Percentiles rank a stretch among this genome's conserved stretches.
Evolutionary conservation across 2,797 vertebrate species (phyloP).

Genomic region (Zonotrichia albicollis): DNA sequence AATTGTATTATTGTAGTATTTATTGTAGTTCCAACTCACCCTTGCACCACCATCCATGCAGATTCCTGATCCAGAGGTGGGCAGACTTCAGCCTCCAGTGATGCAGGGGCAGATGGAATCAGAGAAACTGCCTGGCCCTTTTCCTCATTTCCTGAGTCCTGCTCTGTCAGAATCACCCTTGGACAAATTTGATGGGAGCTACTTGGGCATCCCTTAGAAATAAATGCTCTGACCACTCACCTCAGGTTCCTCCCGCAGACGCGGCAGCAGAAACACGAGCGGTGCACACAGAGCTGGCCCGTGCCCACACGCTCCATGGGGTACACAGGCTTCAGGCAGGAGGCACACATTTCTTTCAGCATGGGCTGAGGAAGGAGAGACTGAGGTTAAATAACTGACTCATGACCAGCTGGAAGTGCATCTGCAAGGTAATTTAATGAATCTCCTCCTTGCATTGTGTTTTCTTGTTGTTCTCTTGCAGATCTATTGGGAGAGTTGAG

Average conservation of each 20-base stretch:
- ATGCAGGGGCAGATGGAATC: background rate
- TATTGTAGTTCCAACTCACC: background rate
- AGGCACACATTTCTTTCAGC: slow-evolving; percentile 77
- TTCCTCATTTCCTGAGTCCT: background rate
- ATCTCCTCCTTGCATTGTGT: accelerated
- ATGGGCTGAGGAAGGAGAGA: slow-evolving; percentile 72
- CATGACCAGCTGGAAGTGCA: background rate
- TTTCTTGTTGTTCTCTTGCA: background rate
- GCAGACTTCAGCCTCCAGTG: background rate
- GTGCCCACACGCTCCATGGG: slow-evolving; percentile 79
- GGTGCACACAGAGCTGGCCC: slow-evolving; percentile 81
- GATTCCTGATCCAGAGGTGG: background rate
- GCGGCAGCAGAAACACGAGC: slow-evolving; percentile 85
- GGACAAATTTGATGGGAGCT: background rate
- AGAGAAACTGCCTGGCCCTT: background rate
- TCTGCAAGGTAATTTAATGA: background rate
- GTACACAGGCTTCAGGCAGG: slow-evolving; percentile 81
- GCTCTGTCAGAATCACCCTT: background rate
- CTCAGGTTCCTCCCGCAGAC: slow-evolving; percentile 84
- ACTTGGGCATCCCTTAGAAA: background rate
- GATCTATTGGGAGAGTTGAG: background rate
- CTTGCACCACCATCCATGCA: background rate
- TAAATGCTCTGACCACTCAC: slow-evolving; percentile 70
- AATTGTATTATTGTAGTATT: background rate
- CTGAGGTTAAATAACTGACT: background rate